Evolutionary conservation across 2,888 invertebrate genomes (phyloP).

Genomic region (Scrobipalpa atriplicella): DNA sequence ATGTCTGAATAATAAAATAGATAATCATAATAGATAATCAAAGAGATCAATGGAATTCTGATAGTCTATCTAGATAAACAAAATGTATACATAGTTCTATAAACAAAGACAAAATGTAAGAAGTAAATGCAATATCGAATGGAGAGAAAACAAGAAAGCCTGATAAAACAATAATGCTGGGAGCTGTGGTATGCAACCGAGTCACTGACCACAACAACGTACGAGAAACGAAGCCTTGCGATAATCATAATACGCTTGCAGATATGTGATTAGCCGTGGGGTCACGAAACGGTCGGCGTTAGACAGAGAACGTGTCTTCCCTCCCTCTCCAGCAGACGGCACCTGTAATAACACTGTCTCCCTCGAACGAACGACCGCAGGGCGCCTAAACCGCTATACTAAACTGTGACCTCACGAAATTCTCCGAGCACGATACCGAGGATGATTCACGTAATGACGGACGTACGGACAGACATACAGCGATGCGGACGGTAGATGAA

Average conservation of each 20-base stretch:
- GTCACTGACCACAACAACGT: constrained; percentile 77
- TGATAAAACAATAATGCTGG: constrained; percentile 52
- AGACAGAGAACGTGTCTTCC: constrained; percentile 65
- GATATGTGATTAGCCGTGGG: constrained; percentile 80
- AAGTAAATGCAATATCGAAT: constrained; percentile 13
- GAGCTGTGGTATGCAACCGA: constrained; percentile 57
- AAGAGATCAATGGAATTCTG: background rate
- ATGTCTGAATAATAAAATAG: constrained; percentile 15
- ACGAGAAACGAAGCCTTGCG: constrained; percentile 74
- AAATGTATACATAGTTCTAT: background rate
- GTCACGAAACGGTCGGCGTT: constrained; percentile 79
- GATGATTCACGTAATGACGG: constrained; percentile 79
- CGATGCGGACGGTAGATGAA: constrained; percentile 72
- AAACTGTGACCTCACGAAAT: constrained; percentile 83
- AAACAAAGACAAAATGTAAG: background rate
- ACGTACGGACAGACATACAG: constrained; percentile 66
- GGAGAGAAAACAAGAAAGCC: constrained; percentile 21
- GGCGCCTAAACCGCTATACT: constrained; percentile 80
- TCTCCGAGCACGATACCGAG: constrained; percentile 72
- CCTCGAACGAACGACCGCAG: constrained; percentile 71
- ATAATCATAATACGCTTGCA: constrained; percentile 81
- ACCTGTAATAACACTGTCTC: constrained; percentile 52
- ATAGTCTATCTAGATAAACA: background rate
- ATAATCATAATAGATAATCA: background rate
- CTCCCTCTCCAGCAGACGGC: constrained; percentile 51